Evolutionary conservation across 2,113 vertebrate genomes (phyloP).

Genomic region (Menidia beryllina): DNA sequence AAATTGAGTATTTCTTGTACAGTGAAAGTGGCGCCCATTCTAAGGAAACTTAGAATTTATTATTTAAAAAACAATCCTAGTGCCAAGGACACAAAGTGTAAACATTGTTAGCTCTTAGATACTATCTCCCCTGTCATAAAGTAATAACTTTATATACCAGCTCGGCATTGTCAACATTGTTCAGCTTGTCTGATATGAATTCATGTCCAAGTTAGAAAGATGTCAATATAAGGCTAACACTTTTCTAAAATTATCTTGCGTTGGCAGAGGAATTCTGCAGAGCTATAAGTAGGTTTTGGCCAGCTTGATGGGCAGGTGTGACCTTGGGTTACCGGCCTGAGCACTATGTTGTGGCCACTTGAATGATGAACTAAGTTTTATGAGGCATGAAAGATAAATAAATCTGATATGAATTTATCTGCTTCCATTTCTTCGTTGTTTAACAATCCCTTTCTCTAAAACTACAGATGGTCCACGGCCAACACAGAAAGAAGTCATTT

Average conservation of each 20-base stretch:
- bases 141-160: slow-evolving; percentile 32
- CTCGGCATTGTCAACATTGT: slow-evolving; percentile 4
- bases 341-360: slow-evolving; percentile 20
- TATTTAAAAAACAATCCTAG: slow-evolving; percentile 24
- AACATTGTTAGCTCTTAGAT: too few relatives aligned
- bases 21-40: slow-evolving; percentile 28
- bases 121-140: too few relatives aligned
- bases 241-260: slow-evolving; percentile 39
- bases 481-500: slow-evolving; percentile 95
- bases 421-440: slow-evolving; percentile 16
- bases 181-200: slow-evolving; percentile 24
- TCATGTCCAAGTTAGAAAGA: slow-evolving; percentile 26
- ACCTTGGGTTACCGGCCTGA: slow-evolving; percentile 42
- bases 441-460: slow-evolving; percentile 42
- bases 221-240: slow-evolving; percentile 9
- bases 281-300: slow-evolving; percentile 60
- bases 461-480: slow-evolving; percentile 93
- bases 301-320: slow-evolving; percentile 47
- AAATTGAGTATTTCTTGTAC: slow-evolving; percentile 33
- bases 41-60: slow-evolving; percentile 12
- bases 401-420: slow-evolving; percentile 15
- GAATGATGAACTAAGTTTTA: slow-evolving; percentile 19
- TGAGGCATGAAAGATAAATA: slow-evolving; percentile 26
- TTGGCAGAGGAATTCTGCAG: slow-evolving; percentile 37
- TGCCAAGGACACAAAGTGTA: slow-evolving; percentile 10